Conservation (phyloP, 2,113 vertebrate species). For the Pluvianellus socialis region DNA sequence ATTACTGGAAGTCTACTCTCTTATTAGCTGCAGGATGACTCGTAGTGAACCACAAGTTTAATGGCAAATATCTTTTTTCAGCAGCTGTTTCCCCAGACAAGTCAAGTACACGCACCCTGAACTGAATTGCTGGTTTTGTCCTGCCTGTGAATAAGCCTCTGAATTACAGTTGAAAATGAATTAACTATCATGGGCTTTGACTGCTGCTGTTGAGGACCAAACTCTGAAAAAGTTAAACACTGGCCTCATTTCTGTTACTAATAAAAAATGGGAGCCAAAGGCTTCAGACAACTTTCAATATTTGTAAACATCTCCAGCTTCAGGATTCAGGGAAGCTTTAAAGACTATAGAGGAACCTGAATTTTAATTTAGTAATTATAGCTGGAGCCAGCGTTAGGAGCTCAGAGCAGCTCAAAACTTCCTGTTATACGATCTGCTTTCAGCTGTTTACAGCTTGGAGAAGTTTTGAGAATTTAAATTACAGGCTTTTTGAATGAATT, state of each 20-base stretch:
- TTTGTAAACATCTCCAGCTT: background rate
- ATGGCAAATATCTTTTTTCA: constrained; percentile 22
- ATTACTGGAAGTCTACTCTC: constrained; percentile 7
- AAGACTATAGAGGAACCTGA: background rate
- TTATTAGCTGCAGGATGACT: background rate
- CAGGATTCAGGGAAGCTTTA: background rate
- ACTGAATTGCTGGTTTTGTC: constrained; percentile 10
- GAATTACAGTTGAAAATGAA: background rate
- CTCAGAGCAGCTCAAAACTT: background rate
- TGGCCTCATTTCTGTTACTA: background rate
- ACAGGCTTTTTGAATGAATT: background rate
- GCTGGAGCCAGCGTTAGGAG: background rate
- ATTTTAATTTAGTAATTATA: constrained; percentile 8
- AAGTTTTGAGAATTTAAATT: background rate
- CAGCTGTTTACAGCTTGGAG: background rate
- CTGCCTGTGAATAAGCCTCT: background rate
- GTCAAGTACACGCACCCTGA: background rate
- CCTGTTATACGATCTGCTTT: background rate
- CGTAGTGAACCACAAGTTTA: background rate
- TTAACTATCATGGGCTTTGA: background rate
- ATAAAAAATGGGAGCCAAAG: background rate
- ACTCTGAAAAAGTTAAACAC: background rate
- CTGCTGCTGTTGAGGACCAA: background rate
- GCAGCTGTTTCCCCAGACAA: constrained; percentile 22
- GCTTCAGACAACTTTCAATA: background rate